Percentiles rank a stretch among this genome's conserved stretches.
Conservation (phyloP, 2,888 invertebrate genomes). For the Campoplex nolae region DNA sequence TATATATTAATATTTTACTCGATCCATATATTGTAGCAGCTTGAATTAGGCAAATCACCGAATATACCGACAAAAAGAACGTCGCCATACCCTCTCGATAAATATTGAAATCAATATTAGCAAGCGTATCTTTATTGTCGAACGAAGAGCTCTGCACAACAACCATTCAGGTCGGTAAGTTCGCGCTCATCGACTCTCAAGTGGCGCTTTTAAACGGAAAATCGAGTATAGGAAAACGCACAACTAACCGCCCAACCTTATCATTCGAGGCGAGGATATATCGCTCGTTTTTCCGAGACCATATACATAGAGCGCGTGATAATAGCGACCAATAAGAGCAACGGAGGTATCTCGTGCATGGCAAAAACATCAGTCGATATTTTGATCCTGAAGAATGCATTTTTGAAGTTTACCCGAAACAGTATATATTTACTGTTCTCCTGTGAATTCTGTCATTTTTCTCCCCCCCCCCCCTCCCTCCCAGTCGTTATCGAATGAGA, state of each 20-base stretch:
- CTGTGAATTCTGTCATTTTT: not conserved
- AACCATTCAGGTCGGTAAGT: constrained; percentile 63
- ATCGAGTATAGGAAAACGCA: constrained; percentile 10
- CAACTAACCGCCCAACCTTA: constrained; percentile 51
- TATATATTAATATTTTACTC: not conserved
- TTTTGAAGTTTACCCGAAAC: not conserved
- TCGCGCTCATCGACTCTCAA: constrained; percentile 63
- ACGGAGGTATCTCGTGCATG: constrained; percentile 37
- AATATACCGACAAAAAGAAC: constrained; percentile 18
- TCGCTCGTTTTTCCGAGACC: not conserved
- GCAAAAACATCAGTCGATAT: constrained; percentile 64
- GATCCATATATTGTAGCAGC: not conserved
- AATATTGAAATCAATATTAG: constrained; percentile 33
- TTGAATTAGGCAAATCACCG: not conserved
- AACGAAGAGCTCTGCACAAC: constrained; percentile 63
- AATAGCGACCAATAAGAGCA: constrained; percentile 43
- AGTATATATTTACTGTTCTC: not conserved
- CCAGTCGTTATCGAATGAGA: not conserved
- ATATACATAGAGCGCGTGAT: constrained; percentile 28
- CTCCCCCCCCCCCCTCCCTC: too few relatives aligned
- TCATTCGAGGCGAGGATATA: constrained; percentile 56
- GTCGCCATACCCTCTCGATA: not conserved
- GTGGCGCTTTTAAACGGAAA: constrained; percentile 36
- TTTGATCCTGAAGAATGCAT: constrained; percentile 24
- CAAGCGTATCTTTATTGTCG: constrained; percentile 25